These are phyloP conservation scores for Pegoplata infirma DNA, from an alignment of 2,888 invertebrate species.

Conservation along the genomic window DNA sequence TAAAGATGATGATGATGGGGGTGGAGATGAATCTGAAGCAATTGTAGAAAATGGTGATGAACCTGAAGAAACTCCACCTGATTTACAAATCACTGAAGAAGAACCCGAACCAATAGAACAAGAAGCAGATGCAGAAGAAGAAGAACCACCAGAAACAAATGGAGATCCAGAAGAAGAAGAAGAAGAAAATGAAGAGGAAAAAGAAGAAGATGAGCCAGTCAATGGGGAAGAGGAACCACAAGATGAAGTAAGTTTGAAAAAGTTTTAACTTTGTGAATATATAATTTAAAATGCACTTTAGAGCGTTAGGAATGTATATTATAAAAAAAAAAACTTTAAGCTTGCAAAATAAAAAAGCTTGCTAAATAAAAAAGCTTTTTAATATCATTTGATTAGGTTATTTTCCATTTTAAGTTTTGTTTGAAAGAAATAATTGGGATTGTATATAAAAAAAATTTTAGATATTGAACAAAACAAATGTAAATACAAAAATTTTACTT, in stretches of 20 bases:
- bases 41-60: background rate
- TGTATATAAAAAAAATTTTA: slow-evolving; percentile 45
- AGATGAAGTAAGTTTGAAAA: slow-evolving; percentile 49
- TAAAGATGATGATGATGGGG: slow-evolving; percentile 28
- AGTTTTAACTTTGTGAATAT: background rate
- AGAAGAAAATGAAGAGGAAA: slow-evolving; percentile 39
- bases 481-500: background rate
- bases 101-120: slow-evolving; percentile 18
- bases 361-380: slow-evolving; percentile 14
- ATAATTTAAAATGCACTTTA: slow-evolving; percentile 22
- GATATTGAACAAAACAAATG: background rate
- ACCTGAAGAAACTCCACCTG: background rate
- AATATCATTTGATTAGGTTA: slow-evolving; percentile 7
- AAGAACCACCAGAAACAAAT: slow-evolving; percentile 61
- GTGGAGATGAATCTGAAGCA: background rate
- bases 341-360: slow-evolving; percentile 22
- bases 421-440: slow-evolving; percentile 61
- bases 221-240: slow-evolving; percentile 31
- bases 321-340: slow-evolving; percentile 4
- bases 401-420: slow-evolving; percentile 30
- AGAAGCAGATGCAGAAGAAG: slow-evolving; percentile 36
- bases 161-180: slow-evolving; percentile 54
- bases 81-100: background rate
- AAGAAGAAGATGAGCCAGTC: slow-evolving; percentile 50
- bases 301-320: slow-evolving; percentile 36